Evolutionary conservation across 1,140 invertebrate genomes (phyloP), one percentile per base, ranked within the genome.

Genomic region (Rhagoletis zephyria): DNA sequence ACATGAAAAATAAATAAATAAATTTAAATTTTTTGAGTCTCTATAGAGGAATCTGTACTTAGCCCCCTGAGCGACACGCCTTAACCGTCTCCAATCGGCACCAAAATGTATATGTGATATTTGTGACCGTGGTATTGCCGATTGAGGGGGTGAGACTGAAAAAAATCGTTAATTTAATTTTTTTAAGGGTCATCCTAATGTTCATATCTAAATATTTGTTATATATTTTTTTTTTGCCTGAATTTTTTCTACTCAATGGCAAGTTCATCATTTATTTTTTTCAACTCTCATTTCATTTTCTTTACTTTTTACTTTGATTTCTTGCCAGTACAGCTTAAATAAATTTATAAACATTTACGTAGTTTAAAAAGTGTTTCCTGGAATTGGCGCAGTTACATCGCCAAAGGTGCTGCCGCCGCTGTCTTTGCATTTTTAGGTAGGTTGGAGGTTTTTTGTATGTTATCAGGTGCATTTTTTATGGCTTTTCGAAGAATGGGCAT

Each of bases 341-440:
- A 81, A 51, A 81, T 56, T 16, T 56, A 19, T 30, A 30, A 30
- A 30, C 30, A 30, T 81, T 56, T 59, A 45, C 9, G 14, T 7
- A 81, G 45, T 81, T 51, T 42, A 81, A 40, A 81, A 12, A 56
- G 51, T 81, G 6, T 81, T 81, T 81, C 74, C 4, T 30, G 14
- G 74, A 81, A 81, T 5, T 51, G 74, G 6, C 74, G 10, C 74
- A 7, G 16, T 30, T 56, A 12, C 48, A 56, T 48, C 16, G 14
- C 48, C 7, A 16, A 19, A 81, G 40, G 70, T 74, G 40, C 74
- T 16, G 7, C 19, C 12, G 5, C 7, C n/a, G 45, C 48, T 81
- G 48, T 10, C 48, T 19, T 19, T 56, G n/a, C 48, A 81, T 56
- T 56, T 81, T 48, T 45, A 45, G 40, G 30, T 42, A 30, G 0